A percentile compares a stretch with the other conserved stretches of the same genome.
Evolutionary conservation across 2,113 vertebrate species (phyloP).

Genomic region (Perca flavescens): DNA sequence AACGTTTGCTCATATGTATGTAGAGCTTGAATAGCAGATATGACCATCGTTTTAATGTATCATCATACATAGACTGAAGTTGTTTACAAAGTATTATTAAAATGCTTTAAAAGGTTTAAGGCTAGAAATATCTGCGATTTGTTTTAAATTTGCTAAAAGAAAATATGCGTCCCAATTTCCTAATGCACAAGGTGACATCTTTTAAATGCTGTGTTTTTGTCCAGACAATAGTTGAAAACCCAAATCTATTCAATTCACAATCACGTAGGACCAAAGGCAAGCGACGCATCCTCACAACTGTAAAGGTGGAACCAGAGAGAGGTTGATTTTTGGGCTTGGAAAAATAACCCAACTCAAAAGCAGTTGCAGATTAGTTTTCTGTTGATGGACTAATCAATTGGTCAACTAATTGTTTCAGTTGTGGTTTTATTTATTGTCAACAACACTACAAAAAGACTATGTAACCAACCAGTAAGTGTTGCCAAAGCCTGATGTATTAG

Average conservation of each 20-base stretch:
- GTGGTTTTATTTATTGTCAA: not conserved
- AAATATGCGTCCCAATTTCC: not conserved
- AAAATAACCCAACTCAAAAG: not conserved
- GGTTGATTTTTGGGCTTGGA: not conserved
- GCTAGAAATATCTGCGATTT: not conserved
- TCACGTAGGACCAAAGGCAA: not conserved
- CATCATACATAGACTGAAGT: not conserved
- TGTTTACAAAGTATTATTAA: not conserved
- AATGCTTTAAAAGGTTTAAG: not conserved
- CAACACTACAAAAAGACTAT: not conserved
- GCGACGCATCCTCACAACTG: not conserved
- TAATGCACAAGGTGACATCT: not conserved
- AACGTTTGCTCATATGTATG: not conserved
- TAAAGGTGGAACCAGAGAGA: not conserved
- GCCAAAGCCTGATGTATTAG: not conserved
- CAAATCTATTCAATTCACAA: not conserved
- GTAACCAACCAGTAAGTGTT: not conserved
- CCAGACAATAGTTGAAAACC: not conserved
- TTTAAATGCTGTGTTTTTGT: not conserved
- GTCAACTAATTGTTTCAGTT: not conserved
- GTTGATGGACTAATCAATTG: not conserved
- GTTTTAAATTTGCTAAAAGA: not conserved
- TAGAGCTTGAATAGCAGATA: not conserved
- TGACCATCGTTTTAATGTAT: not conserved
- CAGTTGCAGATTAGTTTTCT: not conserved